phyloP scores from a whole-genome alignment of 2,113 vertebrate genomes.

The Muntiacus muntjak region DNA sequence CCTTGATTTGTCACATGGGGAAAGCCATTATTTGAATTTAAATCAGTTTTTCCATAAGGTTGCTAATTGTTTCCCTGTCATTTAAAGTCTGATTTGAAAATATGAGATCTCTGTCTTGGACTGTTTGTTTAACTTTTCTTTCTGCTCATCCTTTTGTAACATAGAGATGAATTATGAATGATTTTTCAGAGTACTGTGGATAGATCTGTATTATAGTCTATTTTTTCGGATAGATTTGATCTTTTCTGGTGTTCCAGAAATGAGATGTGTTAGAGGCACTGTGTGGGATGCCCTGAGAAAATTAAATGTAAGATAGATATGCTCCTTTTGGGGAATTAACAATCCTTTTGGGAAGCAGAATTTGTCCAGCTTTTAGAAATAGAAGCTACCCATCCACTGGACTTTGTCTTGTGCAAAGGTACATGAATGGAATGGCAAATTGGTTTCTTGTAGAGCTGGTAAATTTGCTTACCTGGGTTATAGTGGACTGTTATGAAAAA shows the following conservation, averaged over 20 bases:
- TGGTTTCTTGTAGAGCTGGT: not conserved
- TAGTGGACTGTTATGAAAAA: not conserved
- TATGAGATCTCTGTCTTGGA: not conserved
- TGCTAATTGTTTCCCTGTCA: not conserved
- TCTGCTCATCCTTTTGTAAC: not conserved
- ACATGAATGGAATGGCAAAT: not conserved
- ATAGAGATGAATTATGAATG: not conserved
- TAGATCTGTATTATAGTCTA: not conserved
- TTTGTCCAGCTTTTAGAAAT: not conserved
- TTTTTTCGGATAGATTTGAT: not conserved
- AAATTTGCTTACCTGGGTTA: not conserved
- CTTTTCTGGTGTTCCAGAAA: conserved; percentile 10
- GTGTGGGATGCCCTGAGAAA: not conserved
- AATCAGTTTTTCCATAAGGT: not conserved
- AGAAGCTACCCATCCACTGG: not conserved
- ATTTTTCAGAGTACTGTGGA: not conserved
- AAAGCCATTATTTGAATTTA: conserved; percentile 32
- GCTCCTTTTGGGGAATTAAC: not conserved
- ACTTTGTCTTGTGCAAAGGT: not conserved
- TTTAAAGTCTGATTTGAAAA: not conserved
- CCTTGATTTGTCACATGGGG: not conserved
- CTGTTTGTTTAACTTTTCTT: conserved; percentile 15
- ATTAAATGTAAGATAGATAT: not conserved
- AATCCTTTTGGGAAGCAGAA: conserved; percentile 18
- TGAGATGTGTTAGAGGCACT: not conserved